Base-by-base conservation (phyloP, 2,888 invertebrate genomes). In the Creontiades dilutus region DNA sequence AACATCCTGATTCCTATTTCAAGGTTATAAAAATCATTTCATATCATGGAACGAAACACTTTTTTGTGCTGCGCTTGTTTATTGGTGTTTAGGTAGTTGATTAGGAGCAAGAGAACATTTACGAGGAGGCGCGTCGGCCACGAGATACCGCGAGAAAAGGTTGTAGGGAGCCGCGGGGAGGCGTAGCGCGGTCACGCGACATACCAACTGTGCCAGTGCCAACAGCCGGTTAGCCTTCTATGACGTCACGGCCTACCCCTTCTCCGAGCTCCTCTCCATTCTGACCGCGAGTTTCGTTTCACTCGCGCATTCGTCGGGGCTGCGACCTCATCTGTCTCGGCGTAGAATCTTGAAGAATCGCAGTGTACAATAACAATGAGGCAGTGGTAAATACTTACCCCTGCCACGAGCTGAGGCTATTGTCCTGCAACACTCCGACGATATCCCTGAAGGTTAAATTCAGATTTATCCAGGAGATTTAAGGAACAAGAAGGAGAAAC, bases 131-230 rank as follows among this genome's bases (percentile, higher is more conserved):
- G 19, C 68, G 68, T 23, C 68, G 68, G 68, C 27, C 68, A 68
- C 68, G 68, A 68, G 68, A 68, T 68, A 68, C 68, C 23, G 27
- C 68, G 68, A 68, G 68, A 23, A n/a, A n/a, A 68, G 68, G n/a
- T n/a, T n/a, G 57, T n/a, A 57, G 57, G n/a, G 57, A 5, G 37
- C 52, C 14, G 52, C 9, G 52, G 16, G 52, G 19, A 68, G 68
- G 19, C 68, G 23, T 23, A 23, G 68, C 68, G 23, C 68, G 68
- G 68, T 68, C 68, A 68, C 68, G 68, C 68, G 68, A 68, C 68
- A 68, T 68, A 68, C 68, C 68, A 68, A 68, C 68, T 68, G 68
- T 68, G 68, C 68, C 68, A 68, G 68, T 68, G 68, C 68, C 68
- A 68, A 68, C 68, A 68, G 68, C 68, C 68, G 68, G 68, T 68